A percentile compares a stretch with the other conserved stretches of the same genome.
Evolutionary conservation across 1,140 invertebrate species (phyloP).

Genomic region (Musca domestica): DNA sequence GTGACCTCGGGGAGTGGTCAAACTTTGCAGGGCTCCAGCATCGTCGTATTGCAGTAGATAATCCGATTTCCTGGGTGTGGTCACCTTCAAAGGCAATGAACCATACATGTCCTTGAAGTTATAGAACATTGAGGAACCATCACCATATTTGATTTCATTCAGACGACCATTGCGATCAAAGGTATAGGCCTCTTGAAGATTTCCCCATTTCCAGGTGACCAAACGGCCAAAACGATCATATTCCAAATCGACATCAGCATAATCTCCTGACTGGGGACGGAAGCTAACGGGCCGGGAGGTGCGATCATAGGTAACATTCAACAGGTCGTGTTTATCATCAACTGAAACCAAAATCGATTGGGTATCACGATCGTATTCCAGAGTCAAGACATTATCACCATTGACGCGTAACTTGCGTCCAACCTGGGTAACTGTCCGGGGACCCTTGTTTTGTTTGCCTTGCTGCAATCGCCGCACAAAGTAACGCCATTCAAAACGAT

Average conservation of each 20-base stretch:
- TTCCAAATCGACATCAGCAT: constrained; percentile 84
- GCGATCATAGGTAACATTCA: constrained; percentile 90
- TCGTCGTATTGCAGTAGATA: constrained; percentile 91
- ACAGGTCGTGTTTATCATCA: constrained; percentile 81
- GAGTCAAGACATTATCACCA: constrained; percentile 84
- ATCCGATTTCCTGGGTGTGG: constrained; percentile 86
- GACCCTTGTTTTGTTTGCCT: constrained; percentile 62
- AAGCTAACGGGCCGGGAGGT: constrained; percentile 87
- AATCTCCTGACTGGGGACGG: constrained; percentile 80
- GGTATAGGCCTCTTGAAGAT: constrained; percentile 81
- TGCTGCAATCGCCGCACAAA: constrained; percentile 71
- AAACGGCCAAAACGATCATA: constrained; percentile 90
- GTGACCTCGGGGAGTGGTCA: constrained; percentile 89
- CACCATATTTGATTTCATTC: constrained; percentile 83
- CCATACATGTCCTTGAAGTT: constrained; percentile 87
- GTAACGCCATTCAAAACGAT: constrained; percentile 93
- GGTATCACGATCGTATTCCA: constrained; percentile 89
- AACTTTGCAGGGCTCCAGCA: constrained; percentile 82
- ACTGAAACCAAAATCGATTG: constrained; percentile 87
- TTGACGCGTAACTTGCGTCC: constrained; percentile 83
- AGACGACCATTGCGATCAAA: constrained; percentile 84
- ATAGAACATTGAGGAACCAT: constrained; percentile 81
- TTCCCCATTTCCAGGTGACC: constrained; percentile 88
- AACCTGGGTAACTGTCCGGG: constrained; percentile 72
- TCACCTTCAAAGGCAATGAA: constrained; percentile 84